Conservation (phyloP, 2,888 invertebrate species). For the Crocallis elinguaria region DNA sequence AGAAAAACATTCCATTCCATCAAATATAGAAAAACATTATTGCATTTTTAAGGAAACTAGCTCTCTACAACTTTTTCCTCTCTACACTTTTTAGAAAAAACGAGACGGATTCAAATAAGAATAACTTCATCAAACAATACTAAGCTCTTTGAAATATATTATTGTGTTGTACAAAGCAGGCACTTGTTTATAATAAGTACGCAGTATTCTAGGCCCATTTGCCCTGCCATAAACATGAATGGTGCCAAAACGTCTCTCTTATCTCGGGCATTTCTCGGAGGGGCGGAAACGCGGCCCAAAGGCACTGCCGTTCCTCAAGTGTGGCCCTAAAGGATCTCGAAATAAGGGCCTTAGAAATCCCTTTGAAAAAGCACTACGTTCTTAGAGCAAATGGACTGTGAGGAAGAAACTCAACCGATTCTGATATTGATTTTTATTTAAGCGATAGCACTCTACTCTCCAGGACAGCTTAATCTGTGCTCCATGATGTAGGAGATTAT, state of each 20-base stretch:
- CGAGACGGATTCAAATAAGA: background rate
- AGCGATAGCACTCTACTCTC: conserved; percentile 54
- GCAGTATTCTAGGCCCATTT: conserved; percentile 81
- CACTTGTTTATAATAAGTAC: conserved; percentile 82
- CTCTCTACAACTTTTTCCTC: no score
- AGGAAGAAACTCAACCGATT: conserved; percentile 77
- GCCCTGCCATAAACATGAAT: conserved; percentile 83
- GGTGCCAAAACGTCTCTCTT: conserved; percentile 84
- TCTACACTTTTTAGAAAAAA: no score
- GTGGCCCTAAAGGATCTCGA: conserved; percentile 80
- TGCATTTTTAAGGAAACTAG: no score
- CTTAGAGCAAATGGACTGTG: conserved; percentile 82
- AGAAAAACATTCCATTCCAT: no score
- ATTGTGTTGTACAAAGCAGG: conserved; percentile 42
- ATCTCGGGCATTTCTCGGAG: conserved; percentile 81
- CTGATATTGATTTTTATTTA: conserved; percentile 82
- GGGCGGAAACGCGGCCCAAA: conserved; percentile 79
- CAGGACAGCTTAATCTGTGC: conserved; percentile 53
- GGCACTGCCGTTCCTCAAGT: conserved; percentile 76
- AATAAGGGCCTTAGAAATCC: conserved; percentile 77
- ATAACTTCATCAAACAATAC: background rate
- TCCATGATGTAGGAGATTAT: conserved; percentile 47
- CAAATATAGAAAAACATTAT: no score
- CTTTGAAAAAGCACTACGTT: conserved; percentile 77
- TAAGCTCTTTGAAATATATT: conserved; percentile 18